Base-by-base conservation (phyloP, 2,113 vertebrate species). In the Bombycilla garrulus region DNA sequence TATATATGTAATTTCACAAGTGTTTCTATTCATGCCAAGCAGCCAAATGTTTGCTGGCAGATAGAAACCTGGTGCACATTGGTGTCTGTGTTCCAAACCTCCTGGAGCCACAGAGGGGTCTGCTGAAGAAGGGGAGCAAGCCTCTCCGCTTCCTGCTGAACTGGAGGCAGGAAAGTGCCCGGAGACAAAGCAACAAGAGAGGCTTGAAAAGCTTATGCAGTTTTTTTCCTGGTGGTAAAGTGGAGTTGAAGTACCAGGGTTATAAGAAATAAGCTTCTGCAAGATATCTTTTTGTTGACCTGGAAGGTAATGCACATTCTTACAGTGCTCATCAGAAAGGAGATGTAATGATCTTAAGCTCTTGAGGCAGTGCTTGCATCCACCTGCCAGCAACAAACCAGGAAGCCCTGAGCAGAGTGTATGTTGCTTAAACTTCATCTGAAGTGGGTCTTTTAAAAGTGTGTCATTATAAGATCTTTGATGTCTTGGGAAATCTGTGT, bases 401-500 rank as follows among this genome's bases (percentile, higher is more conserved):
- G 56, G 85, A 88, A 81, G 61, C 56, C 13, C 40, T 47, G 57
- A 85, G 70, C n/a, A 91, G 66, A 76, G 66, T 35, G 14, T 38
- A 23, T 4, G 18, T 51, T 71, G 35, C 62, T 65, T 62, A 90
- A 90, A 82, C 33, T 57, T 60, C 58, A 62, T 80, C 70, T 53
- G 77, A 92, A 92, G 87, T 14, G 35, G 62, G 21, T 64, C 70
- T 93, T 81, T 92, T 76, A 50, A 65, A 83, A 76, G 69, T 66
- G 33, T 56, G 56, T 81, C 70, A 86, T 91, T 83, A 62, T 15
- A 77, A 50, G 73, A 95, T 77, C 73, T 82, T 92, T 80, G 73
- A 51, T 93, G 85, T 29, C 86, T 82, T 66, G 84, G 90, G 73
- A 92, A 81, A 92, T 89, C 86, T 89, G 26, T 79, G 70, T 92